Evolutionary conservation across 2,888 invertebrate species (phyloP).

Genomic region (Amblyjoppa fuscipennis): DNA sequence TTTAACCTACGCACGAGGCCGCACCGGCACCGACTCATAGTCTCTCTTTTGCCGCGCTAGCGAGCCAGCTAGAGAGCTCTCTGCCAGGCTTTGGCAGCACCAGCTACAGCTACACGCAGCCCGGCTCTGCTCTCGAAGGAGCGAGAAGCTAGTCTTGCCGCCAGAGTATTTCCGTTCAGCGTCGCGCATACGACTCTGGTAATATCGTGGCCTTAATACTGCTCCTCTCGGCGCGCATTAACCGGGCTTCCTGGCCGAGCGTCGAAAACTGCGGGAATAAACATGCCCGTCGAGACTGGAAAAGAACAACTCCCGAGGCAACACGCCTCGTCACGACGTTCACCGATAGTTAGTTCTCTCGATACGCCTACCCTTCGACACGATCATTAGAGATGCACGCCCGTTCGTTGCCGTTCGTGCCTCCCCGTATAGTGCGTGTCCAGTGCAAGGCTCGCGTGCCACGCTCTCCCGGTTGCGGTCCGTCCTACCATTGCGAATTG

Average conservation of each 20-base stretch:
- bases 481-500: constrained; percentile 45
- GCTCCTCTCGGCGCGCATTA: constrained; percentile 5
- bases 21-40: constrained; percentile 69
- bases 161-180: constrained; percentile 80
- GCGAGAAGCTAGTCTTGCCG: constrained; percentile 54
- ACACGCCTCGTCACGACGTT: neutral
- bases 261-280: neutral
- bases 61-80: constrained; percentile 61
- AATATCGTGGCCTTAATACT: constrained; percentile 45
- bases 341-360: neutral
- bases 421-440: constrained; percentile 41
- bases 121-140: constrained; percentile 67
- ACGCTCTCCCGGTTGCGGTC: constrained; percentile 10
- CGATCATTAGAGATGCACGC: constrained; percentile 20
- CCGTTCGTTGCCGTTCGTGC: constrained; percentile 30
- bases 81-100: constrained; percentile 79
- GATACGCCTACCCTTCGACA: neutral
- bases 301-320: neutral
- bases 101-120: constrained; percentile 56
- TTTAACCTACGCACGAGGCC: constrained; percentile 63
- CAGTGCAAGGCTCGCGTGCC: constrained; percentile 51
- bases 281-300: neutral
- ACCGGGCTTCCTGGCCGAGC: constrained; percentile 6
- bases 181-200: constrained; percentile 58
- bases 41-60: constrained; percentile 59